Evolutionary conservation across 2,797 vertebrate genomes (phyloP), one percentile per base, ranked within the genome.

Genomic region (Peromyscus aztecus): DNA sequence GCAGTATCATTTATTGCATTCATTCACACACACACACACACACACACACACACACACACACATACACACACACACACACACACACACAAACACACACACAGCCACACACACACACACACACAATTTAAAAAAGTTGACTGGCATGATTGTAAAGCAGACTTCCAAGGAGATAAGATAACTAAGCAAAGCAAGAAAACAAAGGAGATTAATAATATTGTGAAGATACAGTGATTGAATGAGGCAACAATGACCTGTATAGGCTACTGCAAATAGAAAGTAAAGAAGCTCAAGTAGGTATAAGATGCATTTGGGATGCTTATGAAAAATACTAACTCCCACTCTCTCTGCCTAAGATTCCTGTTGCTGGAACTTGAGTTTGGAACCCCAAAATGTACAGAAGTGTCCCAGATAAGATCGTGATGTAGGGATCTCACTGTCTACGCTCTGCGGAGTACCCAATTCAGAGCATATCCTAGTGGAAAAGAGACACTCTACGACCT

Each of bases 71-170:
- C 43, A 43, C n/a, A 95, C 14, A 49, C 24, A 85, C 0, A 52
- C 46, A 95, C 17, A 61, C n/a, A n/a, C n/a, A n/a, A n/a, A n/a
- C n/a, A n/a, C n/a, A 43, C 43, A 43, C 43, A 43, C 43, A 4
- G 43, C 43, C 43, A 43, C 43, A 43, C 43, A 43, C 43, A 43
- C 43, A 43, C 43, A 43, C 24, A 85, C 0, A 52, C 46, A 95
- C 17, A 61, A 3, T 52, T 59, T 76, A 90, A 40, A 61, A 84
- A 94, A 95, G 81, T 69, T 82, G 85, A 90, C 21, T 59, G 84
- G 76, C 31, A 88, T 11, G 52, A 19, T 81, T 96, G 94, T 85
- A 81, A 93, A 90, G 52, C 16, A 86, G 34, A 73, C n/a, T 78
- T 67, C 12, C 40, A 91, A 55, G 59, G 29, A 31, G 31, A 77